phyloP scores from a whole-genome alignment of 2,797 vertebrate genomes.

The Onychomys leucogaster region DNA sequence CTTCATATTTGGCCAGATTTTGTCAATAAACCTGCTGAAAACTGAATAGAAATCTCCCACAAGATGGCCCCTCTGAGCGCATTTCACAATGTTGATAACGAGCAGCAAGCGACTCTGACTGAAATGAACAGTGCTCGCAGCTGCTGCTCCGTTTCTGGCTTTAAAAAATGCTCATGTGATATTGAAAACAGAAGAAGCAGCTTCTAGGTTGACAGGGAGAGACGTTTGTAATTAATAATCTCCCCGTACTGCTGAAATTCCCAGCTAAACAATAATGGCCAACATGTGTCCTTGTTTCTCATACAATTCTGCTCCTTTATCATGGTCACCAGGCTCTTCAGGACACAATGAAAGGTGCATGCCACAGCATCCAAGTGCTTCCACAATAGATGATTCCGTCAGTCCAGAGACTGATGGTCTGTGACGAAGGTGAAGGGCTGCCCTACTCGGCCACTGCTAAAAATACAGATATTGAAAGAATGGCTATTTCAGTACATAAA shows the following conservation, averaged over 20 bases:
- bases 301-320: background rate
- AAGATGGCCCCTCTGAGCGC: conserved; percentile 60
- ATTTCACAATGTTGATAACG: background rate
- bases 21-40: background rate
- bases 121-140: conserved; percentile 7
- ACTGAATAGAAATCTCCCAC: conserved; percentile 58
- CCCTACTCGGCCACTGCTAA: background rate
- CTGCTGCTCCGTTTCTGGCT: conserved; percentile 50
- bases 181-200: conserved; percentile 46
- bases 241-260: background rate
- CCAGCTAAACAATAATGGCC: background rate
- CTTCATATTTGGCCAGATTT: background rate
- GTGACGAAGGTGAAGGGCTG: conserved; percentile 37
- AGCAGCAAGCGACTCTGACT: rapidly evolving
- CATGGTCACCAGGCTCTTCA: background rate
- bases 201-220: background rate
- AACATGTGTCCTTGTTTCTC: background rate
- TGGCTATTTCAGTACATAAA: background rate
- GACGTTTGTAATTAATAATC: background rate
- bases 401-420: conserved; percentile 57
- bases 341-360: conserved; percentile 53
- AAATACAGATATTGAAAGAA: background rate
- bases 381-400: background rate
- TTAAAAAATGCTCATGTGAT: background rate
- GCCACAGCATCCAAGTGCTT: background rate